Conservation (phyloP, 1,140 invertebrate genomes). For the Drosophila ficusphila region DNA sequence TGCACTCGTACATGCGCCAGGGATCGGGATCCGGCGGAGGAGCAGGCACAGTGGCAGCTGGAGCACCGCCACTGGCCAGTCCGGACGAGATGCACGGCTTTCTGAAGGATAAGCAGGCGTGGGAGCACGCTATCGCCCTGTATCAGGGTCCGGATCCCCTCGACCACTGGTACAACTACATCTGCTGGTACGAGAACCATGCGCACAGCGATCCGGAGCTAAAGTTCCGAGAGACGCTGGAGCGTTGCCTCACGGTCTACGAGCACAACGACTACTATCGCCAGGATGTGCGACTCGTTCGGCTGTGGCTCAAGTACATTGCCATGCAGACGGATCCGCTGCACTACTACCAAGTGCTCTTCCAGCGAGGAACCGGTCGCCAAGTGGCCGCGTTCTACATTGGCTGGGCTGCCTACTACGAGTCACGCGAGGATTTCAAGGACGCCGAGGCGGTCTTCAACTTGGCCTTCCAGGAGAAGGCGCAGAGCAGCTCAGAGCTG, state of each 20-base stretch:
- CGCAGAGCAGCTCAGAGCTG: slow-evolving; percentile 90
- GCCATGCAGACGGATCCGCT: slow-evolving; percentile 90
- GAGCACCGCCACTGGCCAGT: slow-evolving; percentile 33
- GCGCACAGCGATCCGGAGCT: slow-evolving; percentile 93
- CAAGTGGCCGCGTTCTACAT: slow-evolving; percentile 91
- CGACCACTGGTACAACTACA: slow-evolving; percentile 94
- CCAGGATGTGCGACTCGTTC: slow-evolving; percentile 93
- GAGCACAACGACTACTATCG: slow-evolving; percentile 92
- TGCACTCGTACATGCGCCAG: slow-evolving; percentile 69
- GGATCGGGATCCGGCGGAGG: slow-evolving; percentile 33
- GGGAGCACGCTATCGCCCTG: slow-evolving; percentile 91
- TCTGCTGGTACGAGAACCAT: slow-evolving; percentile 95
- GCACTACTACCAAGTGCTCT: slow-evolving; percentile 91
- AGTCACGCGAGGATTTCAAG: slow-evolving; percentile 90
- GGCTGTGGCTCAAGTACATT: slow-evolving; percentile 96
- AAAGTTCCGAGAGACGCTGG: slow-evolving; percentile 90
- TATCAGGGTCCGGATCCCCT: slow-evolving; percentile 94
- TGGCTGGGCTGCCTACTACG: slow-evolving; percentile 92
- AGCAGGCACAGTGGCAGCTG: slow-evolving; percentile 7
- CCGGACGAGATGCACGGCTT: slow-evolving; percentile 78
- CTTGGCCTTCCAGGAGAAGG: slow-evolving; percentile 87
- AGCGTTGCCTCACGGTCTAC: slow-evolving; percentile 92
- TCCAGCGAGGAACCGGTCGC: slow-evolving; percentile 89
- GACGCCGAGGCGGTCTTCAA: slow-evolving; percentile 90
- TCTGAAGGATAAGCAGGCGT: slow-evolving; percentile 85